A percentile compares a stretch with the other conserved stretches of the same genome.
Evolutionary conservation across 2,797 vertebrate species (phyloP).

Genomic region (Nyctalus aviator): DNA sequence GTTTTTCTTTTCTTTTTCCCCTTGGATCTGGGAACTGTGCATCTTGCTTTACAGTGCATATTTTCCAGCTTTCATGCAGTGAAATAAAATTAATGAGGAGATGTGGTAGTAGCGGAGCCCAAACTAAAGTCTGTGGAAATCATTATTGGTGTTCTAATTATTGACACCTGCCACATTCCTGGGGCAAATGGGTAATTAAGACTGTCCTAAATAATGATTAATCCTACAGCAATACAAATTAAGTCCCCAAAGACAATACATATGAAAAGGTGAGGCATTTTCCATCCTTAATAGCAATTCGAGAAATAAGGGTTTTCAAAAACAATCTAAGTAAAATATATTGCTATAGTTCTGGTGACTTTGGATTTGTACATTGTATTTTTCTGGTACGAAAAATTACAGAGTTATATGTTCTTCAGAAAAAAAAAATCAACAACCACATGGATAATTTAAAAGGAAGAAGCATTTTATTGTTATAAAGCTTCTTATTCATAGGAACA

Average conservation of each 20-base stretch:
- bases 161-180: neutral
- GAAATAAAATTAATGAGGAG: constrained; percentile 67
- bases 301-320: constrained; percentile 40
- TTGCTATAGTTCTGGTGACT: constrained; percentile 7
- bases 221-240: constrained; percentile 49
- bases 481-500: neutral
- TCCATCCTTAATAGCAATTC: constrained; percentile 6
- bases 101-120: neutral
- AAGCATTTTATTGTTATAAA: neutral
- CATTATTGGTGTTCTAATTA: constrained; percentile 40
- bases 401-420: neutral
- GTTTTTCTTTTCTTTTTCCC: neutral
- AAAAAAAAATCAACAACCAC: neutral
- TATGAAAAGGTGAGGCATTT: constrained; percentile 33
- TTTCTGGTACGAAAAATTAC: neutral
- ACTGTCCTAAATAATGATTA: constrained; percentile 43
- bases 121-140: constrained; percentile 54
- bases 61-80: constrained; percentile 59
- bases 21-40: neutral
- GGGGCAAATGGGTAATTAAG: constrained; percentile 16
- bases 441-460: neutral
- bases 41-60: constrained; percentile 14
- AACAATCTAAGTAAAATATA: neutral
- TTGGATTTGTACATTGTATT: constrained; percentile 25
- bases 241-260: neutral